Percentiles rank a stretch among this genome's conserved stretches.
Conservation (phyloP, 2,797 vertebrate species). For the Rhinogobio ventralis region DNA sequence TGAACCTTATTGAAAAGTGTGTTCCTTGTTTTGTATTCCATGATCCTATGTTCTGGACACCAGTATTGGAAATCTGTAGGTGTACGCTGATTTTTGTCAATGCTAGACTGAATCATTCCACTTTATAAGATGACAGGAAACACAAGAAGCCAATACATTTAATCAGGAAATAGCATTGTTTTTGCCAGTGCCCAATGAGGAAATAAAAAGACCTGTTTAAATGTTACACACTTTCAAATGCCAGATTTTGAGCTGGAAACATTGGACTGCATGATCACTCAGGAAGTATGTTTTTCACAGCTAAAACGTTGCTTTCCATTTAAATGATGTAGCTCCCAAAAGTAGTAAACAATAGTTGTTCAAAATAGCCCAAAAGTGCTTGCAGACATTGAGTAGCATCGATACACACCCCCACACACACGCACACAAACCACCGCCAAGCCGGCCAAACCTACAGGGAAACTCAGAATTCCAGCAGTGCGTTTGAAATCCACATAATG, state of each 20-base stretch:
- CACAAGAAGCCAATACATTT: constrained; percentile 44
- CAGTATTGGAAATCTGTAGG: not conserved
- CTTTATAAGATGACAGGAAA: constrained; percentile 43
- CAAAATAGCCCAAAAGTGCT: constrained; percentile 48
- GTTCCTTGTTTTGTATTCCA: not conserved
- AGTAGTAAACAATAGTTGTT: constrained; percentile 52
- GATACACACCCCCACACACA: constrained; percentile 32
- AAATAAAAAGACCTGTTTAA: constrained; percentile 10
- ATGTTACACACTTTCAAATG: constrained; percentile 17
- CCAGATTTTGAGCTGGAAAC: constrained; percentile 32
- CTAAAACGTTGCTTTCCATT: constrained; percentile 43
- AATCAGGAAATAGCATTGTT: constrained; percentile 42
- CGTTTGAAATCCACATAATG: constrained; percentile 72
- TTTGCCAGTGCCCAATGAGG: constrained; percentile 24
- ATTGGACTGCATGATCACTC: not conserved
- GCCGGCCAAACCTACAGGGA: constrained; percentile 40
- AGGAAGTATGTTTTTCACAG: constrained; percentile 15
- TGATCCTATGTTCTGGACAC: not conserved
- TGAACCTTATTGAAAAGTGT: not conserved
- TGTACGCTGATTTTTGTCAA: not conserved
- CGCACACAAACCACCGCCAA: constrained; percentile 31
- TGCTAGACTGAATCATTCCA: constrained; percentile 29
- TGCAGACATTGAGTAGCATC: constrained; percentile 43
- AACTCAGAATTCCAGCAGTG: constrained; percentile 64
- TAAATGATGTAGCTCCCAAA: constrained; percentile 46